Conservation (phyloP, 2,113 vertebrate genomes). For the Ctenodactylus gundi region DNA sequence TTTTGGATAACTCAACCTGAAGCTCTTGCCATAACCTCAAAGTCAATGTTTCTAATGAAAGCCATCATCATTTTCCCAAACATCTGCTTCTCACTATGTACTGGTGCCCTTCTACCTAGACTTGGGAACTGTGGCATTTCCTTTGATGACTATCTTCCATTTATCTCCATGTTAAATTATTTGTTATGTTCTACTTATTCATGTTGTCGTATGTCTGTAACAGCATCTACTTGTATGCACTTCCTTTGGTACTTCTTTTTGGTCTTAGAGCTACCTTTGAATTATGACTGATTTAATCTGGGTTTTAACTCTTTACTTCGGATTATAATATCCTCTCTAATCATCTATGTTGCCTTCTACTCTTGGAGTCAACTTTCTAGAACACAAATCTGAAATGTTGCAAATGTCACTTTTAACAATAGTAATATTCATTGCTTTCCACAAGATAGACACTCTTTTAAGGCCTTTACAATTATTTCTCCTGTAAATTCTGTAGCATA, state of each 20-base stretch:
- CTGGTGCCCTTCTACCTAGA: conserved; percentile 22
- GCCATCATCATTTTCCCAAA: conserved; percentile 29
- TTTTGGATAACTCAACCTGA: neutral
- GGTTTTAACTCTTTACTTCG: neutral
- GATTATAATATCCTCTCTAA: neutral
- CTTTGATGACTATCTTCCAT: conserved; percentile 16
- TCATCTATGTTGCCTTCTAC: neutral
- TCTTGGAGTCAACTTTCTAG: neutral
- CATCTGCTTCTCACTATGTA: conserved; percentile 53
- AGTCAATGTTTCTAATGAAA: conserved; percentile 62
- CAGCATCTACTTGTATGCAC: neutral
- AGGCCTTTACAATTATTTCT: neutral
- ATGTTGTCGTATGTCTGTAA: neutral
- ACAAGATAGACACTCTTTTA: neutral
- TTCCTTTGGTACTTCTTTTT: neutral
- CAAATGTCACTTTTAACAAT: neutral
- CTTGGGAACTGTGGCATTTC: conserved; percentile 1
- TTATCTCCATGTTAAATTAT: neutral
- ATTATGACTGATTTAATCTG: neutral
- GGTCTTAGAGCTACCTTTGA: neutral
- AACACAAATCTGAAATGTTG: neutral
- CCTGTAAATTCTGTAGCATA: neutral
- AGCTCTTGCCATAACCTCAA: conserved; percentile 64
- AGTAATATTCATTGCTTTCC: too few species aligned
- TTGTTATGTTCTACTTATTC: conserved; percentile 1